Conservation (phyloP, 2,797 vertebrate genomes). For the Epinephelus awoara region DNA sequence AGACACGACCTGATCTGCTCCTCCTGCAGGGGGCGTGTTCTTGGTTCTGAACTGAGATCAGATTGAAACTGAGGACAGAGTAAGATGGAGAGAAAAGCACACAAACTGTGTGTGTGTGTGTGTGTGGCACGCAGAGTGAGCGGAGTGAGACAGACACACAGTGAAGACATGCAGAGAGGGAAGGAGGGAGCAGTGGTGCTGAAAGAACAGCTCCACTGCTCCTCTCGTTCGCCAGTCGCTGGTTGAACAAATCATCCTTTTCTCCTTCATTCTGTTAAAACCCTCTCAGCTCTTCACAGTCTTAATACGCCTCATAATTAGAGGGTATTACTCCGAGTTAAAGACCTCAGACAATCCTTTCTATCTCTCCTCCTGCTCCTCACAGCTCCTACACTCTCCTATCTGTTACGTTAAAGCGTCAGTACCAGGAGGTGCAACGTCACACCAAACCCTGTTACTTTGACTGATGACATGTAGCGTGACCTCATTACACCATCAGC, state of each 20-base stretch:
- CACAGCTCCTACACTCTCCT: too few species aligned
- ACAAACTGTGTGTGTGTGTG: too few species aligned
- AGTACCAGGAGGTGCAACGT: too few species aligned
- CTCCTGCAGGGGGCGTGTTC: too few species aligned
- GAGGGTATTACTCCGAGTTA: not conserved
- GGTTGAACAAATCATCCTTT: not conserved
- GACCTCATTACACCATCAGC: too few species aligned
- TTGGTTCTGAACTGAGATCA: too few species aligned
- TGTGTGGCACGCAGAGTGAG: not conserved
- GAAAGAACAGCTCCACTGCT: slow-evolving; percentile 34
- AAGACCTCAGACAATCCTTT: not conserved
- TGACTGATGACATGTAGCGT: too few species aligned
- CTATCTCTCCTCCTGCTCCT: not conserved
- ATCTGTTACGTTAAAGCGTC: too few species aligned
- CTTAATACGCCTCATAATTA: not conserved
- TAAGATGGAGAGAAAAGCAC: too few species aligned
- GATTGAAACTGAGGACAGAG: too few species aligned
- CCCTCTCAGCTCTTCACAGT: slow-evolving; percentile 3
- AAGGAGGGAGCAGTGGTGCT: slow-evolving; percentile 24
- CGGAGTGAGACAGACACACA: not conserved
- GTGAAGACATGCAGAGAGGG: not conserved
- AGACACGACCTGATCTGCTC: too few species aligned
- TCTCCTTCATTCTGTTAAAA: not conserved
- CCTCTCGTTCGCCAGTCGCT: not conserved
- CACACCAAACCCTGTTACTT: too few species aligned